phyloP scores from a whole-genome alignment of 1,140 invertebrate species.

The Trissolcus basalis region DNA sequence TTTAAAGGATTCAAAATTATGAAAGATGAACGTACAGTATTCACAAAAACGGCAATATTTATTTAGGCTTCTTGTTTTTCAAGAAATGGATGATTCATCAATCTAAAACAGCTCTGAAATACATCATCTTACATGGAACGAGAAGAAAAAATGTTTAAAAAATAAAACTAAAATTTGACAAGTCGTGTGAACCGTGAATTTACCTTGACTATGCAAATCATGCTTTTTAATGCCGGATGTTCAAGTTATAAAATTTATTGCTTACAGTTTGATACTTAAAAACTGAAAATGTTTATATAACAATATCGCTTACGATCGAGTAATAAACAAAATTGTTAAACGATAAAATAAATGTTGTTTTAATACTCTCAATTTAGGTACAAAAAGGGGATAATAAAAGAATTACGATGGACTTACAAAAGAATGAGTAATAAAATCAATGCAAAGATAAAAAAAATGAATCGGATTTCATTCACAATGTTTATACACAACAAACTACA shows the following conservation, averaged over 20 bases:
- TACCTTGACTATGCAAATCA: constrained; percentile 30
- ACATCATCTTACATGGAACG: too few species aligned
- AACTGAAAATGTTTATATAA: too few species aligned
- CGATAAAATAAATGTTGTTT: neutral
- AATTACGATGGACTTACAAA: constrained; percentile 22
- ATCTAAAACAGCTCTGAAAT: neutral
- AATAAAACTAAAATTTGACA: constrained; percentile 33
- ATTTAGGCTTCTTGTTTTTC: constrained; percentile 50
- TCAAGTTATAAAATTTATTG: constrained; percentile 14
- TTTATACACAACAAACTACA: constrained; percentile 2
- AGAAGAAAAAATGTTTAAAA: constrained; percentile 1
- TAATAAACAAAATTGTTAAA: too few species aligned
- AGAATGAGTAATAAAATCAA: constrained; percentile 5
- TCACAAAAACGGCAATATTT: constrained; percentile 28
- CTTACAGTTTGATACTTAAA: too few species aligned
- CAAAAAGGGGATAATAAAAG: too few species aligned
- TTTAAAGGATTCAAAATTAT: constrained; percentile 21
- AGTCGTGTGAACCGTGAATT: constrained; percentile 27
- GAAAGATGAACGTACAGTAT: constrained; percentile 9
- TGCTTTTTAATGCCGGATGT: constrained; percentile 29
- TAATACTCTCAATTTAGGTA: too few species aligned
- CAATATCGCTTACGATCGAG: too few species aligned
- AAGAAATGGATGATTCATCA: constrained; percentile 42
- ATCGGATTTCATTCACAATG: constrained; percentile 30
- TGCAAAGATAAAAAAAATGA: neutral